Evolutionary conservation across 2,113 vertebrate genomes (phyloP).

Genomic region (Brachirus orientalis): DNA sequence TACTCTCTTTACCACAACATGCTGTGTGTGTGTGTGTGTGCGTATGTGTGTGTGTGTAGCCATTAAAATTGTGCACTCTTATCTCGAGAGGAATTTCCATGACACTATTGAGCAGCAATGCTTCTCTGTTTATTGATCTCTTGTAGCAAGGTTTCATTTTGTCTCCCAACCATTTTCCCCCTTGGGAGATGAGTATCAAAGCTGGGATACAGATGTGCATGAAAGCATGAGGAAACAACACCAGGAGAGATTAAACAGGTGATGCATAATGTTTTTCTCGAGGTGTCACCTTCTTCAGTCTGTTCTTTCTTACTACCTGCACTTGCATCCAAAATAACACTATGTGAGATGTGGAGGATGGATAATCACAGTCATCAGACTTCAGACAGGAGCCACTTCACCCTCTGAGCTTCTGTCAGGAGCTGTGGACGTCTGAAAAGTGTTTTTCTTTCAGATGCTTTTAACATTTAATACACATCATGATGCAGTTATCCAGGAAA

Average conservation of each 20-base stretch:
- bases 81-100: background rate
- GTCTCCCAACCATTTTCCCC: background rate
- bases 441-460: conserved; percentile 13
- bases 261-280: background rate
- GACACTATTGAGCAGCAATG: conserved; percentile 3
- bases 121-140: conserved; percentile 5
- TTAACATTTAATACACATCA: conserved; percentile 21
- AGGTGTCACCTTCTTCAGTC: background rate
- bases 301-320: background rate
- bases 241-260: background rate
- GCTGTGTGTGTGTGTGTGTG: background rate
- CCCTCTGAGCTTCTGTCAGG: background rate
- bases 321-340: conserved; percentile 5
- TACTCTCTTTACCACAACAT: background rate
- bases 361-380: background rate
- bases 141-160: background rate
- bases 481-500: background rate
- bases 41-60: background rate
- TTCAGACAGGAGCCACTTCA: background rate
- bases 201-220: background rate
- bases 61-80: conserved; percentile 16
- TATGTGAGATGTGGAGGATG: background rate
- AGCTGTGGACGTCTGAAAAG: background rate
- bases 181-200: background rate
- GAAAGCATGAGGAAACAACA: background rate